Conservation (phyloP, 2,888 invertebrate genomes). For the Capitulum mitella region DNA sequence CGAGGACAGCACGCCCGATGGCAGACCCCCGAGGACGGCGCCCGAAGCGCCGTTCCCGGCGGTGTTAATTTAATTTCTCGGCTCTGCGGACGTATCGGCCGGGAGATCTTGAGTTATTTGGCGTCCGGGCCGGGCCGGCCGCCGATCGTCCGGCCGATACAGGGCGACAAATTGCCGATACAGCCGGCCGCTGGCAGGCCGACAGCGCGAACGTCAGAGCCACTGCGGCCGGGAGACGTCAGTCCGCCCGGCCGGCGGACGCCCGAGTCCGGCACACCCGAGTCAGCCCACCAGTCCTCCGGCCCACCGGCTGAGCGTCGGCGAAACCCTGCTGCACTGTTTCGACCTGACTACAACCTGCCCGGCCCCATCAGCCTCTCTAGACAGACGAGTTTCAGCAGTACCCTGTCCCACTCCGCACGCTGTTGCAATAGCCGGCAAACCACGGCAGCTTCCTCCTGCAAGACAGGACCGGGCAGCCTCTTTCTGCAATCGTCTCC, state of each 20-base stretch:
- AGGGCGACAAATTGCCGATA: background rate
- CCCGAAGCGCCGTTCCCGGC: no score
- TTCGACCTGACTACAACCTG: no score
- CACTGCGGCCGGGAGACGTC: background rate
- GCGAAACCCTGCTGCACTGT: no score
- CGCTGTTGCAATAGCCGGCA: no score
- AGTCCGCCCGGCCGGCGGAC: background rate
- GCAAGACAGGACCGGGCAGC: background rate
- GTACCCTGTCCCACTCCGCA: no score
- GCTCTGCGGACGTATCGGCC: background rate
- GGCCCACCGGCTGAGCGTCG: no score
- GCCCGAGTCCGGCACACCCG: background rate
- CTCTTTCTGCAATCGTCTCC: no score
- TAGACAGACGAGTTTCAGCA: no score
- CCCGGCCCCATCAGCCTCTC: no score
- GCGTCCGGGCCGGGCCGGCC: background rate
- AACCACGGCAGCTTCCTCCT: background rate
- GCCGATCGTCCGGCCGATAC: background rate
- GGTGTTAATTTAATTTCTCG: slow-evolving; percentile 10
- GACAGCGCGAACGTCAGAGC: background rate
- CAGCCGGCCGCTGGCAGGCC: background rate
- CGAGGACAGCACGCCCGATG: no score
- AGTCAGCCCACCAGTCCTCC: background rate
- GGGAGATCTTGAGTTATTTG: background rate
- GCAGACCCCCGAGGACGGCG: no score